phyloP scores from a whole-genome alignment of 2,797 vertebrate species.

The Sciurus carolinensis region DNA sequence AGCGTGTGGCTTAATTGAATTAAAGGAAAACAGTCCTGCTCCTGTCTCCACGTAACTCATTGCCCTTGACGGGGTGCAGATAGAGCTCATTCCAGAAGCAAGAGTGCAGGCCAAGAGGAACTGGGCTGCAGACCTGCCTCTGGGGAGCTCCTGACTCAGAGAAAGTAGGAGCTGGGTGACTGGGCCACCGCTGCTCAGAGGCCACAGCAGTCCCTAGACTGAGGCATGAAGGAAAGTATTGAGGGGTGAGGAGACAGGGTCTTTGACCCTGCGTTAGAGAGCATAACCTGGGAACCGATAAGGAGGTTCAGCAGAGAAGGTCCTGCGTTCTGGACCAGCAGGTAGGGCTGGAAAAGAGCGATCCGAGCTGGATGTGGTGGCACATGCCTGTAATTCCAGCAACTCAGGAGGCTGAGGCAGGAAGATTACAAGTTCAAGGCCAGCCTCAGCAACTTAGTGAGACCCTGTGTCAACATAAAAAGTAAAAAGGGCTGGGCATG shows the following conservation, averaged over 20 bases:
- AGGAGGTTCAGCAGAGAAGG: background rate
- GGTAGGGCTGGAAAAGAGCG: background rate
- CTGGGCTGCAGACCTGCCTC: background rate
- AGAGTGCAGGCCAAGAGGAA: slow-evolving; percentile 38
- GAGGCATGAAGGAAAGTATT: background rate
- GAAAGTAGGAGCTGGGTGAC: background rate
- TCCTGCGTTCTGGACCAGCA: background rate
- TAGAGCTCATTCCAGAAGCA: slow-evolving; percentile 54
- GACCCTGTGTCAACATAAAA: too few species aligned
- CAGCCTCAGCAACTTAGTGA: too few species aligned
- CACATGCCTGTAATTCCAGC: too few species aligned
- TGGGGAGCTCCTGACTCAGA: background rate
- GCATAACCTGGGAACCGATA: background rate
- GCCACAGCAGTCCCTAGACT: background rate
- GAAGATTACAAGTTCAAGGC: too few species aligned
- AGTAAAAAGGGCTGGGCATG: too few species aligned
- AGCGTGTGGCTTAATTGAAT: slow-evolving; percentile 84
- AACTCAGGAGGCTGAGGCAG: too few species aligned
- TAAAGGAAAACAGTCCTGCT: slow-evolving; percentile 73
- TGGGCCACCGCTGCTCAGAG: background rate
- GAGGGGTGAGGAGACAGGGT: background rate
- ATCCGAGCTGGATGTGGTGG: background rate
- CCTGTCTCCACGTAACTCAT: slow-evolving; percentile 65
- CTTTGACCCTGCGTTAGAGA: background rate
- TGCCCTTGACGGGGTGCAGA: slow-evolving; percentile 64